A percentile compares a stretch with the other conserved stretches of the same genome.
Conservation (phyloP, 1,140 invertebrate species). For the Archivesica marissinica region DNA sequence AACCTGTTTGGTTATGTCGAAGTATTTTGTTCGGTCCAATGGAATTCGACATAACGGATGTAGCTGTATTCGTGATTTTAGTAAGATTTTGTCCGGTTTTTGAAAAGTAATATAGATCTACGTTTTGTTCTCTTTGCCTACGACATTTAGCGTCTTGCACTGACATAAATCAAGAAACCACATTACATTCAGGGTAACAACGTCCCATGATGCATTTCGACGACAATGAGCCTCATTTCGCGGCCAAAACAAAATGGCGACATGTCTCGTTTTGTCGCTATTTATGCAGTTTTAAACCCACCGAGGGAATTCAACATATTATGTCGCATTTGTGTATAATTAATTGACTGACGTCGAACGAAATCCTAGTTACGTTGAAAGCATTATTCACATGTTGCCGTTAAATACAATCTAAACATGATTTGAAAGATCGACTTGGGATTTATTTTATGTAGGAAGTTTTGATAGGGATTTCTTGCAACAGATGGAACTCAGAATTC, state of each 20-base stretch:
- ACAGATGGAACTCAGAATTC: too few species aligned
- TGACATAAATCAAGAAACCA: too few species aligned
- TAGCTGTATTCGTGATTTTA: too few species aligned
- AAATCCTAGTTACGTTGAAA: not conserved
- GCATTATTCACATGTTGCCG: not conserved
- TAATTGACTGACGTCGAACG: constrained; percentile 6
- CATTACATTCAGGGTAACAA: not conserved
- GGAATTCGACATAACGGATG: too few species aligned
- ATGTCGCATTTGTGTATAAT: constrained; percentile 17
- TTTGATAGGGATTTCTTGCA: too few species aligned
- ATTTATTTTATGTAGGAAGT: too few species aligned
- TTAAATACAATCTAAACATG: not conserved
- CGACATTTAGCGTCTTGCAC: too few species aligned
- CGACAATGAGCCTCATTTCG: constrained; percentile 5
- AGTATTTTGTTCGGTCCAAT: too few species aligned
- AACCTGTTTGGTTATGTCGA: too few species aligned
- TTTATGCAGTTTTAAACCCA: constrained; percentile 1
- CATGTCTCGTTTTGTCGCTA: constrained; percentile 13
- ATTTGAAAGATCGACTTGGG: not conserved
- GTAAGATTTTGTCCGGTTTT: too few species aligned
- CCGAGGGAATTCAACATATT: not conserved
- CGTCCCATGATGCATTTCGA: not conserved
- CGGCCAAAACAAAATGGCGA: constrained; percentile 18
- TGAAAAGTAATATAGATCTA: too few species aligned
- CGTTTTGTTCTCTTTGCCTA: too few species aligned